phyloP scores from a whole-genome alignment of 2,888 invertebrate genomes.

The Morpho helenor region DNA sequence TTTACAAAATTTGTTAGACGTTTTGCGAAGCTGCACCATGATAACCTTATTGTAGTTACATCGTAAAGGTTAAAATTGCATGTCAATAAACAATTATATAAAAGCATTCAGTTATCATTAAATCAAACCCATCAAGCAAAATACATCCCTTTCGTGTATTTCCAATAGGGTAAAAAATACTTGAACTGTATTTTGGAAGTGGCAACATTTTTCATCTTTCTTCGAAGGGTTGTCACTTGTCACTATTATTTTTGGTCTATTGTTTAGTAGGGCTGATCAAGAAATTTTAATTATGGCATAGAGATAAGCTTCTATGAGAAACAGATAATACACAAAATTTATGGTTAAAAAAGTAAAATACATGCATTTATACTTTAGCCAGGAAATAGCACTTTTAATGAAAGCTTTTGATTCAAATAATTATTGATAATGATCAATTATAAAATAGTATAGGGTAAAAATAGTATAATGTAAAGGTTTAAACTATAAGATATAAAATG shows the following conservation, averaged over 20 bases:
- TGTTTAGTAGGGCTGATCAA: neutral
- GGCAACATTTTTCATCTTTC: slow-evolving; percentile 61
- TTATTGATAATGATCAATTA: too few relatives aligned
- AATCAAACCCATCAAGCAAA: slow-evolving; percentile 44
- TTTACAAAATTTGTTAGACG: slow-evolving; percentile 78
- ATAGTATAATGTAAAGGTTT: too few relatives aligned
- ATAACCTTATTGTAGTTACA: slow-evolving; percentile 41
- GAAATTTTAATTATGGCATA: too few relatives aligned
- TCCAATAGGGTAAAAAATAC: slow-evolving; percentile 54
- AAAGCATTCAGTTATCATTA: slow-evolving; percentile 31
- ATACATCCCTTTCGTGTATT: slow-evolving; percentile 47
- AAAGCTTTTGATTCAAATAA: too few relatives aligned
- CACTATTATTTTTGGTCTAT: slow-evolving; percentile 13
- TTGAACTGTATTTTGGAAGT: slow-evolving; percentile 45
- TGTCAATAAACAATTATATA: slow-evolving; percentile 33
- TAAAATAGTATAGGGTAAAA: too few relatives aligned
- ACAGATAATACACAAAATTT: too few relatives aligned
- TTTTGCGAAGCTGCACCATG: slow-evolving; percentile 50
- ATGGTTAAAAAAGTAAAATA: too few relatives aligned
- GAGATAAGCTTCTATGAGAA: too few relatives aligned
- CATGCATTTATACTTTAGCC: too few relatives aligned
- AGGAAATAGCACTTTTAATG: too few relatives aligned
- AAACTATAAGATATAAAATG: too few relatives aligned
- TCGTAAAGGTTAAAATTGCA: slow-evolving; percentile 56
- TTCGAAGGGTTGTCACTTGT: slow-evolving; percentile 44